Base-by-base conservation (phyloP, 1,140 invertebrate species). In the Drosophila gunungcola region DNA sequence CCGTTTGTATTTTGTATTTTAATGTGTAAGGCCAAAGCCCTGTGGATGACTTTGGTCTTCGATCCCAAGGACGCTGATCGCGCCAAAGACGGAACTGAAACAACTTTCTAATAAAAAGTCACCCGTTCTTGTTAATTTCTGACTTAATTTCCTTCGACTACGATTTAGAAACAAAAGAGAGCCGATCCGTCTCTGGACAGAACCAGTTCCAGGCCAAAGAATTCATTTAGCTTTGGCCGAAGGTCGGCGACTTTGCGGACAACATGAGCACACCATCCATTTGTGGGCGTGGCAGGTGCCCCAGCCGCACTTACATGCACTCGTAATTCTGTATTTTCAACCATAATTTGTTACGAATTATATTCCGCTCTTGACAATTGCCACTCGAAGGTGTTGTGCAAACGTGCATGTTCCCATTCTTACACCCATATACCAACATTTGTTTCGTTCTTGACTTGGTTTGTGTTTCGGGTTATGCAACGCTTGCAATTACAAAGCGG, bases 51-150 rank as follows among this genome's bases (percentile, higher is more conserved):
- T 62, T 43, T 51, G 73, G 45, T 51, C 51, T 43, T 6, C 32
- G 12, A 46, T 54, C 60, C 69, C 83, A 86, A 86, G 83, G 83
- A 89, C 83, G 61, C 16, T 16, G 55, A 13, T 34, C 34, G 13
- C 16, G 65, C 25, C 61, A 29, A 68, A 84, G 80, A 88, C 84
- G 84, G 83, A 88, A 88, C 83, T 88, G 75, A 78, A 88, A 88
- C 83, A 88, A 89, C 83, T 88, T 88, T 88, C 83, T 88, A 88
- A 88, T 88, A 80, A 77, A 79, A 88, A 89, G 75, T 52, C 46
- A 43, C 69, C 45, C 45, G 69, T 72, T 73, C 69, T 70, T 56
- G 53, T 62, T 78, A 74, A 89, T 78, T 61, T 89, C 60, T 89
- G 79, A 77, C 52, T 88, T 88, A 83, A 89, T 88, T 88, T 88